Conservation (phyloP, 1,140 invertebrate species). For the Drosophila pseudoananassae region DNA sequence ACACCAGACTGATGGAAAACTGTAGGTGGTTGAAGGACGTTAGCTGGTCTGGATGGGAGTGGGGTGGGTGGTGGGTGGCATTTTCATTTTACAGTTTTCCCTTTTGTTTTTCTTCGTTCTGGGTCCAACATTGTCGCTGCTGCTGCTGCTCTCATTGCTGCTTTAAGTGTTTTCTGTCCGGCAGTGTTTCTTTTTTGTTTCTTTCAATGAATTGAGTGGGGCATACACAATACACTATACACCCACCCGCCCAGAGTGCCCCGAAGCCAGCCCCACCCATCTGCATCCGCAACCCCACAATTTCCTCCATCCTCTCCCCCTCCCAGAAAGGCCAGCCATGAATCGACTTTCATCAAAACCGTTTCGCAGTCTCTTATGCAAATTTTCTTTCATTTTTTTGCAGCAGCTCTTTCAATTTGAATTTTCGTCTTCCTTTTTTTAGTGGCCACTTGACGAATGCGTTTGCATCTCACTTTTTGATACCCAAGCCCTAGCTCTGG, state of each 20-base stretch:
- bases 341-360: slow-evolving; percentile 59
- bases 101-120: slow-evolving; percentile 20
- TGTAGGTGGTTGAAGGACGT: neutral
- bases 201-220: slow-evolving; percentile 66
- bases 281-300: slow-evolving; percentile 9
- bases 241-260: neutral
- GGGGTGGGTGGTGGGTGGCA: slow-evolving; percentile 15
- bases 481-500: slow-evolving; percentile 8
- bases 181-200: slow-evolving; percentile 44
- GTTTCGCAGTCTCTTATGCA: slow-evolving; percentile 55
- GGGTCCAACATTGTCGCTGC: slow-evolving; percentile 48
- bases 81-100: slow-evolving; percentile 53
- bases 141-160: slow-evolving; percentile 31
- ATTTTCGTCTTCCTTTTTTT: slow-evolving; percentile 40
- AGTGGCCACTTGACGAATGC: slow-evolving; percentile 49
- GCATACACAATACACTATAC: slow-evolving; percentile 21
- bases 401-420: slow-evolving; percentile 41
- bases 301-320: neutral
- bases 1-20: slow-evolving; percentile 21
- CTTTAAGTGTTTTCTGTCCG: slow-evolving; percentile 65
- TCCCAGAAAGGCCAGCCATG: slow-evolving; percentile 26
- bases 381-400: slow-evolving; percentile 37
- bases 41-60: neutral
- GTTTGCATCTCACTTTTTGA: slow-evolving; percentile 48
- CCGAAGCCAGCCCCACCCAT: neutral